These are phyloP conservation scores for Acromyrmex echinatior DNA, from an alignment of 1,140 invertebrate species.

Conservation along the genomic window DNA sequence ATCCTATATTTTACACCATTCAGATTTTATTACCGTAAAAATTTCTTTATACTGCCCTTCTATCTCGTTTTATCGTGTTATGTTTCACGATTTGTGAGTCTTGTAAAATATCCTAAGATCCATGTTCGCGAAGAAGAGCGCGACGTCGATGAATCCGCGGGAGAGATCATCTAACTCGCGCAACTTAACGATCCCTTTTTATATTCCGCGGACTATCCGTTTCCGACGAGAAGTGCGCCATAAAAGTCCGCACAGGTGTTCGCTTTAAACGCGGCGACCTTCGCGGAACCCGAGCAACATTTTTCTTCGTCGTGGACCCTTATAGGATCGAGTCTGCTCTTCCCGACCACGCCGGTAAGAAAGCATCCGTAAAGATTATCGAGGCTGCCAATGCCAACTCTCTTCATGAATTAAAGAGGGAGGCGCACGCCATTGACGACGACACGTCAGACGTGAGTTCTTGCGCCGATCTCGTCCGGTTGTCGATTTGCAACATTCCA, in stretches of 20 bases:
- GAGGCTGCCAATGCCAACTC: slow-evolving; percentile 18
- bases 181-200: slow-evolving; percentile 63
- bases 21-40: slow-evolving; percentile 3
- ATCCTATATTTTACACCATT: slow-evolving; percentile 4
- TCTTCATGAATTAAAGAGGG: slow-evolving; percentile 84
- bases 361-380: slow-evolving; percentile 58
- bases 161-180: slow-evolving; percentile 14
- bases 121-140: background rate
- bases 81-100: background rate
- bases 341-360: slow-evolving; percentile 64
- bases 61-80: background rate
- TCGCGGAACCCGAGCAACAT: slow-evolving; percentile 75
- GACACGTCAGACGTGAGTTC: slow-evolving; percentile 79
- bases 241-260: slow-evolving; percentile 80
- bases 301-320: slow-evolving; percentile 72
- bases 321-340: slow-evolving; percentile 72
- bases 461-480: slow-evolving; percentile 54
- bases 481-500: slow-evolving; percentile 57
- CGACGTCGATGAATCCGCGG: slow-evolving; percentile 14
- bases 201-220: background rate
- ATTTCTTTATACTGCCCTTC: background rate
- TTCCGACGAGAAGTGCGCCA: slow-evolving; percentile 54
- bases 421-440: slow-evolving; percentile 75
- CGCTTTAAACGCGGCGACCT: slow-evolving; percentile 77
- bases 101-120: background rate